phyloP scores from a whole-genome alignment of 1,140 invertebrate species.

The Tetragonula clypearis region DNA sequence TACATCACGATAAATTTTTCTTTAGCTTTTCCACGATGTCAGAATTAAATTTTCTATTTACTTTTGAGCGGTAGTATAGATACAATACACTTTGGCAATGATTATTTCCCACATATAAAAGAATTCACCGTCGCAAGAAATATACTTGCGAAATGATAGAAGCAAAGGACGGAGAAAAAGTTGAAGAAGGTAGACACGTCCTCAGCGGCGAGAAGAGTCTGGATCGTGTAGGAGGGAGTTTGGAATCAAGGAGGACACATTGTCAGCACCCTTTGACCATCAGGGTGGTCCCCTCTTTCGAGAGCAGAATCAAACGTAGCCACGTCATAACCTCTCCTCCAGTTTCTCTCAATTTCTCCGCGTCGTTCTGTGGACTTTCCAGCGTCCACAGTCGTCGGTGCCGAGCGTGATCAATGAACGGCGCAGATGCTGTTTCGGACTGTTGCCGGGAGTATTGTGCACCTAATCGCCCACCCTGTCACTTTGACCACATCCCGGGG shows the following conservation, averaged over 20 bases:
- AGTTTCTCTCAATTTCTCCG: slow-evolving; percentile 40
- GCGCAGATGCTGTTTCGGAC: slow-evolving; percentile 77
- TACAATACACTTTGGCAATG: neutral
- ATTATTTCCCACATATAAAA: neutral
- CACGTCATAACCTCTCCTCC: slow-evolving; percentile 50
- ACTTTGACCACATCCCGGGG: slow-evolving; percentile 76
- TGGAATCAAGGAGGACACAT: slow-evolving; percentile 47
- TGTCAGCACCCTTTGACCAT: slow-evolving; percentile 19
- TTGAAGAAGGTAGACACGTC: slow-evolving; percentile 14
- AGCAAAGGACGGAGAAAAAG: slow-evolving; percentile 18
- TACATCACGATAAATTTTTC: no score
- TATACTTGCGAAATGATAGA: neutral
- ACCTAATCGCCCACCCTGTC: slow-evolving; percentile 80
- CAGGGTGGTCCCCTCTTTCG: neutral
- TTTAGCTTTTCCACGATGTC: no score
- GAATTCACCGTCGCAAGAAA: slow-evolving; percentile 42
- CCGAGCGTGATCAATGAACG: slow-evolving; percentile 77
- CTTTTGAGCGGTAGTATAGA: no score
- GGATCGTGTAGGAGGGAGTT: slow-evolving; percentile 41
- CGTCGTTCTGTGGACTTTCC: slow-evolving; percentile 47
- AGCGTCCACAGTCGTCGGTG: slow-evolving; percentile 1
- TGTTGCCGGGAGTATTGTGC: slow-evolving; percentile 75
- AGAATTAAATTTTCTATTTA: no score
- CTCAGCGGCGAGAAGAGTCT: neutral
- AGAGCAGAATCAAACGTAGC: slow-evolving; percentile 38